Base-by-base conservation (phyloP, 1,140 invertebrate genomes). In the Colletes latitarsis region DNA sequence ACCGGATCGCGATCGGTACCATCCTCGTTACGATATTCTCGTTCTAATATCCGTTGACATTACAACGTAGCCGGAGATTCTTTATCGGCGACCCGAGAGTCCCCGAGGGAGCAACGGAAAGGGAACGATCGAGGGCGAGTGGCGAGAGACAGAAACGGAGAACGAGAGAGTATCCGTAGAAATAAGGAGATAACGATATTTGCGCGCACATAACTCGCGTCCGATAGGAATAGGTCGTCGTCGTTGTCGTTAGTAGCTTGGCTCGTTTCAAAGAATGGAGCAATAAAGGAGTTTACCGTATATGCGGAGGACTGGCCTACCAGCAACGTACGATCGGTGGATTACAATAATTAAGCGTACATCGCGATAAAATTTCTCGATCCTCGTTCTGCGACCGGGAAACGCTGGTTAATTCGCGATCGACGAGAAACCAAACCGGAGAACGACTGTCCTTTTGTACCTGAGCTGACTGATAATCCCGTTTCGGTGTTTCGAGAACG, bases 271-370 rank as follows among this genome's bases (percentile, higher is more conserved):
- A 88, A 86, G 88, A 89, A 89, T 88, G 84, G 87, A 88, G 87
- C 88, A 84, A 88, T 89, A 88, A 89, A 88, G 81, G 77, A 78
- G 67, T 71, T 81, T 66, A 71, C 82, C 81, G 83, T 85, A 86
- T 84, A 80, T 62, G 77, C 82, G 63, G 52, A 67, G 69, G 77
- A 64, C 63, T 64, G 82, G 49, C 77, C 60, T 57, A n/a, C 63
- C 6, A 53, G 63, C 67, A 80, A 80, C 53, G 63, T 75, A 80
- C 78, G 78, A 80, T 75, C 64, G 30, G 21, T 4, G 71, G 68
- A 85, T 82, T 72, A 55, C 83, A 85, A 85, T 83, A 85, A 85
- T 85, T 85, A 85, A 85, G 41, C 62, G 79, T 85, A 68, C 79
- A 73, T 82, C 62, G 73, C 78, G 78, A 80, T 80, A 67, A 75